Evolutionary conservation across 2,888 invertebrate genomes (phyloP), one percentile per base, ranked within the genome.

Genomic region (Alloscopus bannaensis): DNA sequence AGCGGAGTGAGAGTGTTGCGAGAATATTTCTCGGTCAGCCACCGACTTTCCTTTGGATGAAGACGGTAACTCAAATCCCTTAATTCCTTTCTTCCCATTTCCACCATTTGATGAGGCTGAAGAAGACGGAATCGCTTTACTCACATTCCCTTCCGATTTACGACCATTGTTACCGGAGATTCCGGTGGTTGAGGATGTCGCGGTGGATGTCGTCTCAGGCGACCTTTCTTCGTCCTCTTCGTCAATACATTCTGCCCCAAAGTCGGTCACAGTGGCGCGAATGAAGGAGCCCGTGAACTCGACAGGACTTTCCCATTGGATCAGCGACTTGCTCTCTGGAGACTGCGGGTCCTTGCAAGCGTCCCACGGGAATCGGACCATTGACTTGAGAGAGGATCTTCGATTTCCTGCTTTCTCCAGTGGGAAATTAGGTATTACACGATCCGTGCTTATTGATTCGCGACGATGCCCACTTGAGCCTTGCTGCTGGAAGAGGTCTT

Each of bases 171-270:
- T 29, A 36, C 45, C 47, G 42, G 68, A 18, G 68, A 18, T 47
- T 6, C n/a, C 18, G 3, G 47, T 47, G 13, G 70, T 18, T 3
- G 52, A 29, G 8, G 69, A 62, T n/a, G 50, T 59, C 20, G 22
- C 50, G 36, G 16, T 72, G 42, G 72, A 52, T 18, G 50, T 69
- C 28, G 60, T 75, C 57, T 59, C 40, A 42, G 59, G 64, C 70
- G 69, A 70, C 69, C 77, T 78, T 71, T 72, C 80, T 18, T 81
- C 81, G 2, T 79, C 79, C 55, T 81, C 81, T 20, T 81, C 81
- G 28, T 81, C 81, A 55, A 81, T 81, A 31, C 81, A 79, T 20
- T 75, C 81, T 22, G 65, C 81, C 6, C 71, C 75, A 47, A 79
- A 81, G 31, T 81, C 81, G 18, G 77, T 71, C 55, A 70, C 68